Base-by-base conservation (phyloP, 2,888 invertebrate species). In the Latheticus oryzae region DNA sequence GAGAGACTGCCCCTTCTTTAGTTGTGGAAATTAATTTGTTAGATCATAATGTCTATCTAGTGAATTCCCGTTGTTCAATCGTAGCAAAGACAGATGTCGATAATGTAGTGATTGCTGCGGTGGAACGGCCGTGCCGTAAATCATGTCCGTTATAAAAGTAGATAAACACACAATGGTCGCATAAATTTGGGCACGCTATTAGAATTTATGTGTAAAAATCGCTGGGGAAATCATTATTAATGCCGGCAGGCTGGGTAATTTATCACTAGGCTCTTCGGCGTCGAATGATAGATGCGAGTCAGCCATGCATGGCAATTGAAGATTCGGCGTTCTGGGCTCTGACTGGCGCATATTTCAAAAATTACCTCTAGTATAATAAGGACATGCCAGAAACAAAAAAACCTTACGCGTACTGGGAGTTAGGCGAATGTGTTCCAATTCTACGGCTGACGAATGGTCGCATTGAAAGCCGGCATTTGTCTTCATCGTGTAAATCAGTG, bases 401-500 rank as follows among this genome's bases (percentile, higher is more conserved):
- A n/a, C n/a, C 50, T 12, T 37, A 40, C 50, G 12, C 50, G 11
- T 38, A 28, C 17, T 13, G 37, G 28, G 50, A 47, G 24, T 33
- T 38, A 28, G 28, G 26, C 23, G 50, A 50, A 52, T 43, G 54
- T 35, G 54, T 42, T 74, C 72, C 72, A 75, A 75, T 74, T 73
- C 72, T 67, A 42, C 47, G 43, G 56, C 65, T 59, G 72, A 74
- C 67, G 69, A 69, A 74, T 74, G 73, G 68, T 66, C 62, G 66
- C 74, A 74, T 73, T 71, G 74, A 75, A 75, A 72, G 73, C 67
- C 66, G 69, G 69, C 74, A 76, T 77, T 75, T 75, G 76, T 77
- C 76, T 77, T 76, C 76, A 77, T 77, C 71, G 63, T 68, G 71
- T 70, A 70, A 71, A 71, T 74, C 75, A 74, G 72, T 73, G 72